phyloP scores from a whole-genome alignment of 2,797 vertebrate genomes.

The Channallabes apus region DNA sequence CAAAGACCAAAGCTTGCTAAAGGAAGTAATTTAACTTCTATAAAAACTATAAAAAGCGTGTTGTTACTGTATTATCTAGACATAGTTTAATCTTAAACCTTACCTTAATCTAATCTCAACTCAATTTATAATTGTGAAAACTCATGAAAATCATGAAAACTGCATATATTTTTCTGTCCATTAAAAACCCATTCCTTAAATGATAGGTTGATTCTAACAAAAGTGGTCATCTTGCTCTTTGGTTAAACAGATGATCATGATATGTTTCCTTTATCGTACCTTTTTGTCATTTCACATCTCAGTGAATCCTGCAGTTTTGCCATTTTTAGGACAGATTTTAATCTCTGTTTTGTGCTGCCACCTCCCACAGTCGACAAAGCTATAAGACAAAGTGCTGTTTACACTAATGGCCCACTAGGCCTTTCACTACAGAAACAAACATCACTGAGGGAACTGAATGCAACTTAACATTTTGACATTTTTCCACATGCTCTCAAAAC shows the following conservation, averaged over 20 bases:
- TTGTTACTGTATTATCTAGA: not conserved
- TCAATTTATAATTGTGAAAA: conserved; percentile 18
- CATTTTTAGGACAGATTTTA: conserved; percentile 69
- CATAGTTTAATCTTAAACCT: not conserved
- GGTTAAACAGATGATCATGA: conserved; percentile 53
- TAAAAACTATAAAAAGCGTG: not conserved
- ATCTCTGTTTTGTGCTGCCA: conserved; percentile 71
- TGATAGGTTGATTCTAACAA: conserved; percentile 44
- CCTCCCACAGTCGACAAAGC: conserved; percentile 75
- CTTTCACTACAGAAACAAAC: conserved; percentile 79
- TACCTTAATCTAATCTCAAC: not conserved
- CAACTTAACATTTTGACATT: conserved; percentile 82
- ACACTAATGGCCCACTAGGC: conserved; percentile 80
- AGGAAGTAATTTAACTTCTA: not conserved
- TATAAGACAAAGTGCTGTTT: conserved; percentile 85
- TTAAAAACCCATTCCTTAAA: conserved; percentile 28
- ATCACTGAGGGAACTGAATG: conserved; percentile 73
- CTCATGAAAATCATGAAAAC: conserved; percentile 33
- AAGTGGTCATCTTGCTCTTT: conserved; percentile 28
- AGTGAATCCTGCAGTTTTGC: conserved; percentile 63
- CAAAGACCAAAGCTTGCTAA: not conserved
- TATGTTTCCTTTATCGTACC: conserved; percentile 61
- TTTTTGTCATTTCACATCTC: conserved; percentile 67
- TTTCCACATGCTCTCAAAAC: conserved; percentile 81
- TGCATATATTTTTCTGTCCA: conserved; percentile 17